Conservation (phyloP, 2,113 vertebrate species). For the Pterophyllum scalare region DNA sequence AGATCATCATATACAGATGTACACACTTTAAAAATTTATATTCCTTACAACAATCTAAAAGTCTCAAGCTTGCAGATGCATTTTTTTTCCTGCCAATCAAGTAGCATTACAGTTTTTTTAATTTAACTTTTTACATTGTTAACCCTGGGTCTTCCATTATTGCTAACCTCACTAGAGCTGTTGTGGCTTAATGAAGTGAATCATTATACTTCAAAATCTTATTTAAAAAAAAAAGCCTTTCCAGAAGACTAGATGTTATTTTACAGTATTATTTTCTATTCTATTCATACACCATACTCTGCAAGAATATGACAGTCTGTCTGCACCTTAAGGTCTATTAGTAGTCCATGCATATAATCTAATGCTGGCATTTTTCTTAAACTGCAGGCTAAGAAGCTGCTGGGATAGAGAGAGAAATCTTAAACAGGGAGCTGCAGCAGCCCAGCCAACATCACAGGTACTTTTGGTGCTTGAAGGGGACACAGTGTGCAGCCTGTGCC, state of each 20-base stretch:
- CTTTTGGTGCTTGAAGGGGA: slow-evolving; percentile 14
- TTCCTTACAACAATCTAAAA: neutral
- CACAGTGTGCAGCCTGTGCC: neutral
- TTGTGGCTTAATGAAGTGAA: neutral
- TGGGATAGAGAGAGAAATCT: neutral
- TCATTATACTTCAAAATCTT: neutral
- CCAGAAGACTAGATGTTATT: neutral
- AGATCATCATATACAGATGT: neutral
- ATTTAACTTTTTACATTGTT: neutral
- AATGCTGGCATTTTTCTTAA: neutral
- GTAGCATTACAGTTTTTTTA: neutral
- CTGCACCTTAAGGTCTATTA: neutral
- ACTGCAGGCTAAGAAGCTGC: neutral
- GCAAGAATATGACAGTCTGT: neutral
- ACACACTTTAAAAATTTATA: neutral
- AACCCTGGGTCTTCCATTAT: neutral
- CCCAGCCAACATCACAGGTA: slow-evolving; percentile 22
- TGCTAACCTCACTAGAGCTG: neutral
- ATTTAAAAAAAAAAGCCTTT: neutral
- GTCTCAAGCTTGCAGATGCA: neutral
- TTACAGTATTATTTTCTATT: neutral
- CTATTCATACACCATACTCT: neutral
- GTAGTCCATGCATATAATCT: neutral
- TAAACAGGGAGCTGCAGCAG: neutral
- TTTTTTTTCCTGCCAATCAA: neutral